phyloP scores from a whole-genome alignment of 2,113 vertebrate species.

The Ciconia maguari region DNA sequence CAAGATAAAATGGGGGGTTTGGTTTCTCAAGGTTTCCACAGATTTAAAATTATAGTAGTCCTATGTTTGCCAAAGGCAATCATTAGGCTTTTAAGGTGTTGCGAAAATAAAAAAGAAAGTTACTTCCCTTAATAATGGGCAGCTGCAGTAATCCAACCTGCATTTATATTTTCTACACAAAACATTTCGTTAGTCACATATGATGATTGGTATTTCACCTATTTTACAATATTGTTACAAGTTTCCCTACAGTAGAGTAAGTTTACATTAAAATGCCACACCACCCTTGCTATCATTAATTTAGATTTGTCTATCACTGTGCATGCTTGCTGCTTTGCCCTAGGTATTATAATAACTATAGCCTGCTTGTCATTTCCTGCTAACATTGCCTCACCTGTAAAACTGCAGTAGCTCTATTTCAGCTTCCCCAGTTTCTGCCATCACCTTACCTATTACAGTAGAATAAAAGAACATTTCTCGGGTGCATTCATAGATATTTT shows the following conservation, averaged over 20 bases:
- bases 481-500: conserved; percentile 51
- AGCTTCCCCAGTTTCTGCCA: conserved; percentile 43
- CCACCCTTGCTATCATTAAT: conserved; percentile 68
- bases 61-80: conserved; percentile 41
- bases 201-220: neutral
- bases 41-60: neutral
- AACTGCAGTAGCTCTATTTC: conserved; percentile 63
- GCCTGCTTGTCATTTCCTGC: conserved; percentile 69
- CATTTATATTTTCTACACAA: conserved; percentile 30
- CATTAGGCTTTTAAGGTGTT: conserved; percentile 39
- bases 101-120: conserved; percentile 43
- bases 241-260: conserved; percentile 35
- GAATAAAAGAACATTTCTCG: conserved; percentile 62
- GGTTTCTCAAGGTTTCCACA: neutral
- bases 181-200: conserved; percentile 15
- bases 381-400: conserved; percentile 67
- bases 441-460: conserved; percentile 44
- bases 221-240: conserved; percentile 40
- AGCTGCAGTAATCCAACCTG: conserved; percentile 15
- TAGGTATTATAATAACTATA: conserved; percentile 75
- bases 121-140: neutral
- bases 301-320: conserved; percentile 77
- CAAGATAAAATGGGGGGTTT: conserved; percentile 21
- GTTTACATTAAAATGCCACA: conserved; percentile 75
- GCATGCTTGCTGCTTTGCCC: conserved; percentile 72